These are phyloP conservation scores for Euzophera pinguis DNA, from an alignment of 2,888 invertebrate genomes.

Conservation along the genomic window DNA sequence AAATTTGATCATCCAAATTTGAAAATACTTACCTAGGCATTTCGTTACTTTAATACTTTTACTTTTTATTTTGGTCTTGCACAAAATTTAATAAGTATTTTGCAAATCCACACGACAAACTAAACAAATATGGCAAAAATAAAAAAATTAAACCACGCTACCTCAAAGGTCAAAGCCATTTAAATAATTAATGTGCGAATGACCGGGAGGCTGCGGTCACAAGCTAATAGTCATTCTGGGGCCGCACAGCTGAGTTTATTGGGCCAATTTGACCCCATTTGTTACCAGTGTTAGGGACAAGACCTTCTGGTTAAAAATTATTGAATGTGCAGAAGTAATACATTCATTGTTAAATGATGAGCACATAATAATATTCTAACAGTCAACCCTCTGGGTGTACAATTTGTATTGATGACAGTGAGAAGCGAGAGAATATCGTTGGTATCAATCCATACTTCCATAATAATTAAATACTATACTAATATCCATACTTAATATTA, in stretches of 20 bases:
- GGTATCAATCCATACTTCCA: too few relatives aligned
- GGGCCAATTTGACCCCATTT: slow-evolving; percentile 59
- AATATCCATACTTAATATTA: too few relatives aligned
- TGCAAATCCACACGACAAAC: too few relatives aligned
- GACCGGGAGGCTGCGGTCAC: slow-evolving; percentile 47
- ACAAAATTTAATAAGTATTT: too few relatives aligned
- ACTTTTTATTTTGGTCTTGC: too few relatives aligned
- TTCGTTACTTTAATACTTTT: too few relatives aligned
- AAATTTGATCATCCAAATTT: too few relatives aligned
- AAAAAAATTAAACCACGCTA: slow-evolving; percentile 18
- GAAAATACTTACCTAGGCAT: too few relatives aligned
- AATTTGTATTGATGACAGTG: too few relatives aligned
- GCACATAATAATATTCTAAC: not conserved
- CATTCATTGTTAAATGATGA: not conserved
- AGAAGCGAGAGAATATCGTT: too few relatives aligned
- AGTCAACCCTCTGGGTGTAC: too few relatives aligned
- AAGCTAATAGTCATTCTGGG: slow-evolving; percentile 68
- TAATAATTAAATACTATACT: too few relatives aligned
- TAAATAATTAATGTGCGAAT: slow-evolving; percentile 63
- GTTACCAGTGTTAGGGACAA: slow-evolving; percentile 28
- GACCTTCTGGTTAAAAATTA: not conserved
- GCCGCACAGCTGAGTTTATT: slow-evolving; percentile 63
- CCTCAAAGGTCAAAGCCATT: slow-evolving; percentile 48
- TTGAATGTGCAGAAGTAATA: not conserved
- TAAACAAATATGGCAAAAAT: not conserved